Base-by-base conservation (phyloP, 30 jellyfish, hydroid and myxozoan genomes). In the Hydra vulgaris region DNA sequence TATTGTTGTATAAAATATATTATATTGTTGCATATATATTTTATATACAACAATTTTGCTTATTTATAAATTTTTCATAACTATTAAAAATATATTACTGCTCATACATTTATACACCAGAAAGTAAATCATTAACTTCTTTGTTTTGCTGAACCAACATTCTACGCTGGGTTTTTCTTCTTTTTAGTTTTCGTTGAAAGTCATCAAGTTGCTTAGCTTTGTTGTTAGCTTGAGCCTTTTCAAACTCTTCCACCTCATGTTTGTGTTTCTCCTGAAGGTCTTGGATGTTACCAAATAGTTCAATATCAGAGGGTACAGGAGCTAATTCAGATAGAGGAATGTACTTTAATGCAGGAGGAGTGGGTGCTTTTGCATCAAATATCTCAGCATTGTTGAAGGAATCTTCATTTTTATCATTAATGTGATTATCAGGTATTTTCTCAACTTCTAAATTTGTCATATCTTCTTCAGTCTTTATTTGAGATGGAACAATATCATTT, bases 271-370 rank as follows among this genome's bases (percentile, higher is more conserved):
- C 72, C 79, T 85, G 87, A 85, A 90, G 74, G 27, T 82, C 84
- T 21, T 66, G 84, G 54, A 90, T 80, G 56, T 90, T 77, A 5
- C 97, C 97, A 67, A 90, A 90, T 21, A 90, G 84, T 81, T 85
- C 90, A 70, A 85, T 95, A 0, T 88, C 74, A 74, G 94, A 61
- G 19, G 96, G 95, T 54, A 90, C 90, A 23, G 97, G 97, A 20
- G 97, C 97, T 8, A 90, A 85, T 53, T 90, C 97, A 16, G 88
- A 72, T 52, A 90, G 69, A 18, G 97, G 97, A 27, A 90, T 93
- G 17, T 82, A 81, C 27, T 79, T 54, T 20, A 73, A 76, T 21
- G 84, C 84, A 17, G 95, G 95, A 18, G 95, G 89, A 25, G 18
- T n/a, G 15, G n/a, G 73, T 0, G 54, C 81, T 27, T 5, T 22